Percentiles rank a stretch among this genome's conserved stretches.
phyloP scores from a whole-genome alignment of 2,113 vertebrate genomes.

The Rhinoderma darwinii region DNA sequence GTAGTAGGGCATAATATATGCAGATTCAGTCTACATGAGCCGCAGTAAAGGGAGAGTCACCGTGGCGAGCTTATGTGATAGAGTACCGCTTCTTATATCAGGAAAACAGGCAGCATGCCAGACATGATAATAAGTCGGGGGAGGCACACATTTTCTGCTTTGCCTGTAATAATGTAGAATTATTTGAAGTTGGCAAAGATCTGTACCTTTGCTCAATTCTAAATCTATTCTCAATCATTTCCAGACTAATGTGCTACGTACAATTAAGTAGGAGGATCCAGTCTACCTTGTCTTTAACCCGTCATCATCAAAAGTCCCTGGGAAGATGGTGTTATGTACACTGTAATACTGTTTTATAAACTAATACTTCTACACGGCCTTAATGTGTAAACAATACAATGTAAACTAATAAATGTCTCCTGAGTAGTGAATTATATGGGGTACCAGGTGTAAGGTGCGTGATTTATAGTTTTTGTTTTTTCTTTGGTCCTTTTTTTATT shows the following conservation, averaged over 20 bases:
- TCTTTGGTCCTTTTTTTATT: no score
- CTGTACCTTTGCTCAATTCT: not conserved
- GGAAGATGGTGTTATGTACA: slow-evolving; percentile 27
- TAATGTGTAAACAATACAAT: slow-evolving; percentile 9
- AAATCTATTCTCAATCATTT: not conserved
- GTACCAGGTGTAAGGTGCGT: not conserved
- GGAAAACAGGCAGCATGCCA: not conserved
- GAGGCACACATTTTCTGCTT: not conserved
- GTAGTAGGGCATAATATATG: no score
- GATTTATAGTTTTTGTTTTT: not conserved
- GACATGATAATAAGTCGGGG: not conserved
- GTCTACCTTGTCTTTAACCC: slow-evolving; percentile 36
- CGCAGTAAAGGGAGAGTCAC: no score
- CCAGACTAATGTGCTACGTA: slow-evolving; percentile 9
- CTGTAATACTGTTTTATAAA: slow-evolving; percentile 26
- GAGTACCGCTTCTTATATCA: no score
- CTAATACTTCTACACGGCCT: not conserved
- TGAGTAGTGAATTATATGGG: not conserved
- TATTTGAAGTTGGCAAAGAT: not conserved
- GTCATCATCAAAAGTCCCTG: slow-evolving; percentile 29
- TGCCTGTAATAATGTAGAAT: not conserved
- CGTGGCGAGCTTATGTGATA: no score
- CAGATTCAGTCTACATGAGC: no score
- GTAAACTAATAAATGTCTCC: slow-evolving; percentile 31
- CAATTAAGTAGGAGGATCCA: slow-evolving; percentile 53